These are phyloP conservation scores for Tethea ocularis DNA, from an alignment of 2,888 invertebrate species.

Conservation along the genomic window DNA sequence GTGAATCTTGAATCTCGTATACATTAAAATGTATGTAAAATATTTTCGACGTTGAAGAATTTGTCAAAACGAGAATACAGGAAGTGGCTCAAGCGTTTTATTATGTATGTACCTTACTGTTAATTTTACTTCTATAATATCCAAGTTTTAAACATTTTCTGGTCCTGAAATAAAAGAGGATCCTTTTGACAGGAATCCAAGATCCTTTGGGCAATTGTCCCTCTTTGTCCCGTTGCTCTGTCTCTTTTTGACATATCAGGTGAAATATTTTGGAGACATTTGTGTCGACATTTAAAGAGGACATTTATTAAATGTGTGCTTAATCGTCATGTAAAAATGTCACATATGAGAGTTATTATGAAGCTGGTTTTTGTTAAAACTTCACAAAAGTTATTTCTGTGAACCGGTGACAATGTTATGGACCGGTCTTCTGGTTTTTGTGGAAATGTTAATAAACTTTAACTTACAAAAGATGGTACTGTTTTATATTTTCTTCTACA, in stretches of 20 bases:
- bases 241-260: neutral
- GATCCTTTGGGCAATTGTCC: neutral
- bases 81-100: conserved; percentile 1
- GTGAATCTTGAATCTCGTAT: neutral
- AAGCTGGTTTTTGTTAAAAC: neutral
- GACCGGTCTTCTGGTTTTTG: neutral
- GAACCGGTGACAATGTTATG: neutral
- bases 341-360: neutral
- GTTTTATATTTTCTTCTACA: too few relatives aligned
- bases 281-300: neutral
- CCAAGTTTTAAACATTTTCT: neutral
- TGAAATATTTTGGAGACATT: neutral
- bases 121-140: neutral
- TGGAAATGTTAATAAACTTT: neutral
- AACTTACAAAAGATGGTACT: neutral
- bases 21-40: neutral
- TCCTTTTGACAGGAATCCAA: neutral
- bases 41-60: neutral
- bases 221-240: neutral
- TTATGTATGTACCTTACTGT: neutral
- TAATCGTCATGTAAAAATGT: neutral
- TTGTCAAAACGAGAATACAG: neutral
- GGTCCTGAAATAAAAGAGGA: neutral
- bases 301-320: neutral
- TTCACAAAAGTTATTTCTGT: neutral